Conservation (phyloP, 2,113 vertebrate species). For the Campylorhamphus procurvoides region DNA sequence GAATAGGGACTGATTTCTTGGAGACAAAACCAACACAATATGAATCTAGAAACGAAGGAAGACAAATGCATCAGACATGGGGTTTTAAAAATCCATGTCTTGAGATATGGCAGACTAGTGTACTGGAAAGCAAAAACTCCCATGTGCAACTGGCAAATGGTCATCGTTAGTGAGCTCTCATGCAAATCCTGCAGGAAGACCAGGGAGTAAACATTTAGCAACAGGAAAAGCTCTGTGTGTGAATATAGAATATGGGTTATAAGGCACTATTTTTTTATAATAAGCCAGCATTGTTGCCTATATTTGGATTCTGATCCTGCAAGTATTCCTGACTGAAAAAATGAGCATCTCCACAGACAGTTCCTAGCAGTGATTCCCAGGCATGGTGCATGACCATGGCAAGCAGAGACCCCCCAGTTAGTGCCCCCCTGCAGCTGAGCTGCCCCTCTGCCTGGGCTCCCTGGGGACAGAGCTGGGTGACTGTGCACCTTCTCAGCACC, state of each 20-base stretch:
- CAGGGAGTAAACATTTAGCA: background rate
- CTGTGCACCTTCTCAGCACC: background rate
- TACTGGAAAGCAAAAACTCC: background rate
- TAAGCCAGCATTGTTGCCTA: background rate
- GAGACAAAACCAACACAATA: constrained; percentile 45
- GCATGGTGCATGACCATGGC: accelerated
- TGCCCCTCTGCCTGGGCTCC: background rate
- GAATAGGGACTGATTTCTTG: constrained; percentile 55
- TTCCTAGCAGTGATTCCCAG: background rate
- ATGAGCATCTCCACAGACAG: background rate
- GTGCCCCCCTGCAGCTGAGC: background rate
- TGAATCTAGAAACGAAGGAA: constrained; percentile 28
- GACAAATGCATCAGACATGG: background rate
- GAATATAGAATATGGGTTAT: background rate
- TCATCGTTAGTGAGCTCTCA: constrained; percentile 29
- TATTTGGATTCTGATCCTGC: background rate
- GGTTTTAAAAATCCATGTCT: background rate
- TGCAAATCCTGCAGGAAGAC: constrained; percentile 27
- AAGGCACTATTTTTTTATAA: background rate
- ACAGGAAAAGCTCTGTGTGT: background rate
- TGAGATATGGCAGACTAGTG: background rate
- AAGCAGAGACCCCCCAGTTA: background rate
- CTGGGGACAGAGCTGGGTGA: background rate
- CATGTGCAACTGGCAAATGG: background rate
- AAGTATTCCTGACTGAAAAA: background rate